Conservation (phyloP, 2,888 invertebrate species). For the Sepiola atlantica region DNA sequence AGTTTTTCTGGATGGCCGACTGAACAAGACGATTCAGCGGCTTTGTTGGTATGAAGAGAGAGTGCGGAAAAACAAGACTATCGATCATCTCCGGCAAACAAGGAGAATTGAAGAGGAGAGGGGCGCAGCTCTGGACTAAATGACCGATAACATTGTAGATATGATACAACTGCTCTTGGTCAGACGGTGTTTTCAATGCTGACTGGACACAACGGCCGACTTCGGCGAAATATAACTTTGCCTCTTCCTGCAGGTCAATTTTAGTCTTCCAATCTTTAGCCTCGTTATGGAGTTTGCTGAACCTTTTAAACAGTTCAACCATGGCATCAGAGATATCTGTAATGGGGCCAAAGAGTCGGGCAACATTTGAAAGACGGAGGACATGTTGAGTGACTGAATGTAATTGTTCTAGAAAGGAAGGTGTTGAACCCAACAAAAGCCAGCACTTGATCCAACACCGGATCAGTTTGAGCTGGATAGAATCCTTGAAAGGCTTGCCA, state of each 20-base stretch:
- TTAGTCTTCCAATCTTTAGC: conserved; percentile 63
- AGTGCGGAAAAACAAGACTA: conserved; percentile 63
- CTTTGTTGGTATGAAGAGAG: conserved; percentile 62
- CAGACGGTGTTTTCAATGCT: conserved; percentile 54
- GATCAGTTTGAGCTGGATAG: conserved; percentile 35
- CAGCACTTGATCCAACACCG: conserved; percentile 41
- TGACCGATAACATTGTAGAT: conserved; percentile 62
- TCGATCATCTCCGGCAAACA: conserved; percentile 63
- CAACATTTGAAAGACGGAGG: not conserved
- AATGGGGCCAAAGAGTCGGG: not conserved
- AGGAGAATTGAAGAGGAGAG: conserved; percentile 64
- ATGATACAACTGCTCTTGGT: conserved; percentile 56
- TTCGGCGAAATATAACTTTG: conserved; percentile 60
- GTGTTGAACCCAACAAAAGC: conserved; percentile 24
- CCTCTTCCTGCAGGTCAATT: conserved; percentile 59
- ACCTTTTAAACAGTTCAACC: conserved; percentile 34
- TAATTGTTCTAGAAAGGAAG: not conserved
- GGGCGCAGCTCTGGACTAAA: conserved; percentile 66
- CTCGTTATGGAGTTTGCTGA: not conserved
- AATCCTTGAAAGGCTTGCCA: conserved; percentile 8
- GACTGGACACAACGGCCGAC: conserved; percentile 57
- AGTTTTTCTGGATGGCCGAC: conserved; percentile 57
- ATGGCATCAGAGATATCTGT: not conserved
- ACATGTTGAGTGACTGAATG: not conserved
- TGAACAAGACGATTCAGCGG: conserved; percentile 60